phyloP scores from a whole-genome alignment of 1,140 invertebrate genomes.

The Campoletis sonorensis region DNA sequence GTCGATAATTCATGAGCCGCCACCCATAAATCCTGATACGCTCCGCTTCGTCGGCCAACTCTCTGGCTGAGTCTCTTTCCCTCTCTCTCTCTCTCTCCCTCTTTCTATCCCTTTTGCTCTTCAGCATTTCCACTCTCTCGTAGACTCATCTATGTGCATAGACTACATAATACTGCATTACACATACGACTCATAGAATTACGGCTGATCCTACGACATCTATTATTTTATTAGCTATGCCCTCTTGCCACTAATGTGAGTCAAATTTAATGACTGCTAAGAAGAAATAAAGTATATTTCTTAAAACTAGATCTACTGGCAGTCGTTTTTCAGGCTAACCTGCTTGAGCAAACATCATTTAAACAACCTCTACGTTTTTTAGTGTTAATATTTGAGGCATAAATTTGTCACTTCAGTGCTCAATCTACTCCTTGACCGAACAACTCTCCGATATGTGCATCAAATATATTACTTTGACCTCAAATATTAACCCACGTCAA shows the following conservation, averaged over 20 bases:
- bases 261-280: background rate
- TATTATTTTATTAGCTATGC: constrained; percentile 42
- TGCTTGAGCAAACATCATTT: background rate
- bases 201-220: constrained; percentile 14
- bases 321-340: too few species aligned
- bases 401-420: background rate
- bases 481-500: constrained; percentile 3
- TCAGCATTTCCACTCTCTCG: constrained; percentile 6
- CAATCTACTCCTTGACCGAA: background rate
- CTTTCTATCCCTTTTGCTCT: constrained; percentile 23
- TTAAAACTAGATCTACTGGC: too few species aligned
- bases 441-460: background rate
- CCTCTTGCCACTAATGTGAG: background rate
- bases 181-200: constrained; percentile 33
- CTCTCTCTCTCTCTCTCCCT: constrained; percentile 35
- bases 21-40: constrained; percentile 53
- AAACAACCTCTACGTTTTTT: background rate
- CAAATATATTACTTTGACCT: constrained; percentile 22
- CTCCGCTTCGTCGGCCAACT: constrained; percentile 47
- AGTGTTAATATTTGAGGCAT: background rate
- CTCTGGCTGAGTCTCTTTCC: constrained; percentile 24
- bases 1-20: constrained; percentile 53
- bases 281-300: background rate
- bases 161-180: background rate
- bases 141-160: constrained; percentile 13